phyloP scores from a whole-genome alignment of 1,140 invertebrate genomes.

The Lepidurus arcticus region DNA sequence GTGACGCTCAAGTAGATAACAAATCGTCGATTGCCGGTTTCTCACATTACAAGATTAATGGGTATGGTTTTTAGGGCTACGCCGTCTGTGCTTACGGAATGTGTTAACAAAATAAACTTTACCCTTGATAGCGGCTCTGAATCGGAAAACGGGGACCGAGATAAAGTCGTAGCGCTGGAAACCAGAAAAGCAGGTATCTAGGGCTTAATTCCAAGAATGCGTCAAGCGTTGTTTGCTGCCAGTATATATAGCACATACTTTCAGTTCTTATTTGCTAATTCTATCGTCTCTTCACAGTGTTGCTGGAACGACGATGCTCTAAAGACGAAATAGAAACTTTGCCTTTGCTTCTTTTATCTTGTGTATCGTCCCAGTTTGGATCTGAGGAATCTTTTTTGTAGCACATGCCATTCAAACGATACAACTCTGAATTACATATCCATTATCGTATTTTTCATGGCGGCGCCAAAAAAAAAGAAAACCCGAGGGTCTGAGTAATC shows the following conservation, averaged over 20 bases:
- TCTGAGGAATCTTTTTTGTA: constrained; percentile 12
- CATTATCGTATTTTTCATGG: too few species aligned
- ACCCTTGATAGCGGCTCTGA: neutral
- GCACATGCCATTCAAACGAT: neutral
- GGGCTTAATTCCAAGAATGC: too few species aligned
- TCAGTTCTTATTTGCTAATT: neutral
- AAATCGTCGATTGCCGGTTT: too few species aligned
- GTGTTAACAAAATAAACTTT: neutral
- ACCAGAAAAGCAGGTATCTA: neutral
- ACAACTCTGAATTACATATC: neutral
- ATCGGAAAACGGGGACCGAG: neutral
- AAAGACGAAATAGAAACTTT: constrained; percentile 6
- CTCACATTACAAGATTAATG: neutral
- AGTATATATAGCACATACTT: too few species aligned
- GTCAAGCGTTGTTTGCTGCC: too few species aligned
- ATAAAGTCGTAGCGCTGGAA: neutral
- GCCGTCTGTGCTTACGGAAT: constrained; percentile 52
- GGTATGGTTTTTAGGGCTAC: neutral
- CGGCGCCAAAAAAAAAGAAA: too few species aligned
- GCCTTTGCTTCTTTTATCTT: constrained; percentile 22
- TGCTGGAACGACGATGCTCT: neutral
- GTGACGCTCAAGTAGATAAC: constrained; percentile 63
- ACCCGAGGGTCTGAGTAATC: neutral
- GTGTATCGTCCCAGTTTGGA: constrained; percentile 17
- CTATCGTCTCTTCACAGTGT: neutral